Conservation (phyloP, 2,888 invertebrate genomes). For the Leucoptera coffeella region DNA sequence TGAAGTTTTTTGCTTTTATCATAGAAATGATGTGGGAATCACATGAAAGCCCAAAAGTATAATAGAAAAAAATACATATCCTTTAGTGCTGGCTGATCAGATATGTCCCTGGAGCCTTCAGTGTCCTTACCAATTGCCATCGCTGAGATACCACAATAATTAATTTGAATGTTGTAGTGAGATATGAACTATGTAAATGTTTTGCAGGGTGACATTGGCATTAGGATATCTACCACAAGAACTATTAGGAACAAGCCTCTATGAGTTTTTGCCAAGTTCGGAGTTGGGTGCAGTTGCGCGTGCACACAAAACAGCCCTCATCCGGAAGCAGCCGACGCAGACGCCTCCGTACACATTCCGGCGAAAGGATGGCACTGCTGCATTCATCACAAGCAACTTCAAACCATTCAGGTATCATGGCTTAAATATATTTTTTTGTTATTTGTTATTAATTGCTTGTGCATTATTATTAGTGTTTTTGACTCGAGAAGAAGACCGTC, state of each 20-base stretch:
- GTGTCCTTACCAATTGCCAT: too few species aligned
- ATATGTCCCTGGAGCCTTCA: too few species aligned
- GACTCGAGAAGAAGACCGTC: too few species aligned
- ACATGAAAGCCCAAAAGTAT: too few species aligned
- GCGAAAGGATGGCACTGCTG: slow-evolving; percentile 68
- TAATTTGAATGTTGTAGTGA: too few species aligned
- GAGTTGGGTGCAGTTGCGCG: slow-evolving; percentile 76
- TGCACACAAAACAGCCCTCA: slow-evolving; percentile 73
- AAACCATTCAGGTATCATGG: slow-evolving; percentile 76
- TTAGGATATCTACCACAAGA: slow-evolving; percentile 92
- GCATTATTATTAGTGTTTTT: too few species aligned
- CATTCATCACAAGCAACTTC: slow-evolving; percentile 76
- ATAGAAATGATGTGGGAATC: too few species aligned
- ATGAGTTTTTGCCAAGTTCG: slow-evolving; percentile 83
- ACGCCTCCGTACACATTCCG: slow-evolving; percentile 76
- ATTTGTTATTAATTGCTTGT: not conserved
- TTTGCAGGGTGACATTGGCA: slow-evolving; percentile 73
- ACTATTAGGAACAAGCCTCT: slow-evolving; percentile 84
- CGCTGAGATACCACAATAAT: too few species aligned
- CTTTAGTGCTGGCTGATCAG: too few species aligned
- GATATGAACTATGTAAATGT: too few species aligned
- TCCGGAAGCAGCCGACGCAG: slow-evolving; percentile 54
- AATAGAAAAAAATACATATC: too few species aligned
- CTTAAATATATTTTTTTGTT: not conserved
- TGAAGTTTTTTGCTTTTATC: too few species aligned